phyloP scores from a whole-genome alignment of 2,888 invertebrate genomes.

The Cenopis cana region DNA sequence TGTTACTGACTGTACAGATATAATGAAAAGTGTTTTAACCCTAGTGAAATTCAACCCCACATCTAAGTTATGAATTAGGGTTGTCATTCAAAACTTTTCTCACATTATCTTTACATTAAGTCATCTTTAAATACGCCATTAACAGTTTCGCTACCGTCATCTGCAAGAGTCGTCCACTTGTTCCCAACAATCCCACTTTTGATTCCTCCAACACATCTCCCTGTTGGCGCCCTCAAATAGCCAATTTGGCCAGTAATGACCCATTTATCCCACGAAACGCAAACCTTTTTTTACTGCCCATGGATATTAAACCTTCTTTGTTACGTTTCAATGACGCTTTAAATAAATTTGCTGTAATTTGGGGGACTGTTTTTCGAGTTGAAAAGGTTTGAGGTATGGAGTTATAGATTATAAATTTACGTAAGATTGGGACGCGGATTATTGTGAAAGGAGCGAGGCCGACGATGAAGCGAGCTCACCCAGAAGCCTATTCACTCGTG shows the following conservation, averaged over 20 bases:
- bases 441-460: too few relatives aligned
- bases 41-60: too few relatives aligned
- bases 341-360: conserved; percentile 43
- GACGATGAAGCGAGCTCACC: too few relatives aligned
- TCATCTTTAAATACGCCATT: neutral
- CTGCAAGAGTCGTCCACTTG: neutral
- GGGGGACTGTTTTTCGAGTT: conserved; percentile 26
- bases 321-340: conserved; percentile 42
- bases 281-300: conserved; percentile 41
- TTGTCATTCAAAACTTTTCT: neutral
- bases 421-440: neutral
- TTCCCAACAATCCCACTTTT: conserved; percentile 15
- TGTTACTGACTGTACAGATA: too few relatives aligned
- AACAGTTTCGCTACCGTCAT: neutral
- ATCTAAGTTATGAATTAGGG: too few relatives aligned
- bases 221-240: conserved; percentile 25
- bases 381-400: conserved; percentile 19
- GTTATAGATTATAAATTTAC: neutral
- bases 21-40: too few relatives aligned
- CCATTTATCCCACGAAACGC: conserved; percentile 36
- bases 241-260: conserved; percentile 40
- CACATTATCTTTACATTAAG: neutral
- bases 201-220: conserved; percentile 31
- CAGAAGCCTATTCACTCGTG: too few relatives aligned
- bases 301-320: conserved; percentile 42